Base-by-base conservation (phyloP, 2,113 vertebrate species). In the Melanerpes formicivorus region DNA sequence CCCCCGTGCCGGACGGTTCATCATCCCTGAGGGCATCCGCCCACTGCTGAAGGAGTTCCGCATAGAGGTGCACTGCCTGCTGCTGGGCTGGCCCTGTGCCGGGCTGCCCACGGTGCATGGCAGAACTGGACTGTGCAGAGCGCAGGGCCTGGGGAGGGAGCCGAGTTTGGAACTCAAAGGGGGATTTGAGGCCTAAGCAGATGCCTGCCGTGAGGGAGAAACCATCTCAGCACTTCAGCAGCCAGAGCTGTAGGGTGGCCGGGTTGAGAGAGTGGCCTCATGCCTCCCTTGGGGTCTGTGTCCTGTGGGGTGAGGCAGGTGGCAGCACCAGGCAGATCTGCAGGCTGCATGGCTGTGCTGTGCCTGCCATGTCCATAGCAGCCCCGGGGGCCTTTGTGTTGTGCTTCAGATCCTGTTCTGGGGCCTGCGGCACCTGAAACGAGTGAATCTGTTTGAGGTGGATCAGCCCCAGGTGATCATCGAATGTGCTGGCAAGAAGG, bases 381-480 rank as follows among this genome's bases (percentile, higher is more conserved):
- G 29, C 14, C 18, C 18, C 29, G 37, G 34, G 2, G 2, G 5
- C 48, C 86, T 81, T 87, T 2, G 3, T 62, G 9, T 73, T 82
- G 69, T 90, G 76, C 66, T 94, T 69, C 90, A 99, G 99, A 98
- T 99, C 90, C 96, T 99, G 69, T 99, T 99, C 97, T 99, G 99
- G 99, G 99, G 99, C 56, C 95, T 99, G 34, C 96, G 99, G 46
- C 98, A 98, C 84, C 97, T 99, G 75, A 98, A 98, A 86, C 91
- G 98, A 30, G 98, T 99, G 88, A 98, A 99, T 69, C 96, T 99
- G 50, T 99, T 99, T 1, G 98, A 99, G 90, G 99, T 99, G 81
- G 98, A 99, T 78, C 98, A 98, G 26, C 99, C 99, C 7, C 97
- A 98, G 90, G 98, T 99, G 84, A 97, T 97, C 81, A 97, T 99